phyloP scores from a whole-genome alignment of 2,113 vertebrate species.

The Noctilio leporinus region DNA sequence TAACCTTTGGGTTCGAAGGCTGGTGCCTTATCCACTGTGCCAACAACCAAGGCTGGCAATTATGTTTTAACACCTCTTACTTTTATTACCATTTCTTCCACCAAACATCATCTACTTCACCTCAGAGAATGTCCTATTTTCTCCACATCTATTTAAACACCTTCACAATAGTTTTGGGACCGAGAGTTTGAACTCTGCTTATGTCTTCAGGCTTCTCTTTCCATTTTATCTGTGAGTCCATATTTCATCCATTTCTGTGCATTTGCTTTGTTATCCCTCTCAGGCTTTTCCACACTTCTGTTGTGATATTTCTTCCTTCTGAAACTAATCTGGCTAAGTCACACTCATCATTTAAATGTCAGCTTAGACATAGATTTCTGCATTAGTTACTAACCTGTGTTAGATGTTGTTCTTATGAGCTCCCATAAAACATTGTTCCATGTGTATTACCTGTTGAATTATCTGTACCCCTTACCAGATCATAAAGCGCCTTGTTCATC shows the following conservation, averaged over 20 bases:
- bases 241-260: neutral
- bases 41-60: neutral
- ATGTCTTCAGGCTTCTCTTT: neutral
- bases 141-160: neutral
- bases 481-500: neutral
- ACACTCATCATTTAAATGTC: neutral
- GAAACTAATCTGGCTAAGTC: neutral
- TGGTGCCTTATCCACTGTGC: too few relatives aligned
- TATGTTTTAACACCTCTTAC: neutral
- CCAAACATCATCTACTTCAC: neutral
- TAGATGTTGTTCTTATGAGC: conserved; percentile 19
- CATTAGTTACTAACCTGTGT: neutral
- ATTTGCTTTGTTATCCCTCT: neutral
- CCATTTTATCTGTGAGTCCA: neutral
- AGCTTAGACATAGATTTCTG: neutral
- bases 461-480: neutral
- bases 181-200: neutral
- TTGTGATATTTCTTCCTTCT: neutral
- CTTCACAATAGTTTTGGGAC: neutral
- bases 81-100: neutral
- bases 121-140: neutral
- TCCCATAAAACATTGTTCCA: neutral
- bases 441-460: neutral
- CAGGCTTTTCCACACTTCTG: neutral
- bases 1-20: too few relatives aligned